phyloP scores from a whole-genome alignment of 2,797 vertebrate species.

The Tokudaia tokunoshimensis region DNA sequence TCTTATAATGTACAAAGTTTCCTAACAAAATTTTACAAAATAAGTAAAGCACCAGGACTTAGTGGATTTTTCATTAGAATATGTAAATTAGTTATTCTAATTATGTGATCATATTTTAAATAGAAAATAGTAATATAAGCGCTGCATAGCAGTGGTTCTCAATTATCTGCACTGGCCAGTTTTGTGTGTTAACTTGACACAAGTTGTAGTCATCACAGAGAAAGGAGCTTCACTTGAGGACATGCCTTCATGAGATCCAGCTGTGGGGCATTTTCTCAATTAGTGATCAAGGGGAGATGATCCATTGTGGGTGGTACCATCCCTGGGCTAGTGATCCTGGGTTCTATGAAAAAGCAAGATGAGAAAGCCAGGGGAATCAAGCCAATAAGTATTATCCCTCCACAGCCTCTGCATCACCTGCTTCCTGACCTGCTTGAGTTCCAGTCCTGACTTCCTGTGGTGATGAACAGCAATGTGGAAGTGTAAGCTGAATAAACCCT shows the following conservation, averaged over 20 bases:
- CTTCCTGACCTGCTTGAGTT: neutral
- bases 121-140: slow-evolving; percentile 13
- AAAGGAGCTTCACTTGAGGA: neutral
- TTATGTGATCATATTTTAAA: slow-evolving; percentile 37
- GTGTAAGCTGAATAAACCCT: neutral
- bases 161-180: neutral
- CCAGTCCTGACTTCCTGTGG: neutral
- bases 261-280: neutral
- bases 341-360: no score
- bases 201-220: neutral
- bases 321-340: no score
- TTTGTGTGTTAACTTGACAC: neutral
- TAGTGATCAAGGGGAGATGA: neutral
- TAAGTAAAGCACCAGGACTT: neutral
- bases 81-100: neutral
- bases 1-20: neutral
- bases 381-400: no score
- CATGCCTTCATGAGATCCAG: neutral
- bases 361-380: no score
- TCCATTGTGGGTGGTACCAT: no score
- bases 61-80: neutral
- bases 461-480: neutral
- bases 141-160: neutral
- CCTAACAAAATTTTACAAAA: neutral
- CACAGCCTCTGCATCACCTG: no score